Evolutionary conservation across 2,888 invertebrate species (phyloP), one percentile per base, ranked within the genome.

Genomic region (Stenodema calcarata): DNA sequence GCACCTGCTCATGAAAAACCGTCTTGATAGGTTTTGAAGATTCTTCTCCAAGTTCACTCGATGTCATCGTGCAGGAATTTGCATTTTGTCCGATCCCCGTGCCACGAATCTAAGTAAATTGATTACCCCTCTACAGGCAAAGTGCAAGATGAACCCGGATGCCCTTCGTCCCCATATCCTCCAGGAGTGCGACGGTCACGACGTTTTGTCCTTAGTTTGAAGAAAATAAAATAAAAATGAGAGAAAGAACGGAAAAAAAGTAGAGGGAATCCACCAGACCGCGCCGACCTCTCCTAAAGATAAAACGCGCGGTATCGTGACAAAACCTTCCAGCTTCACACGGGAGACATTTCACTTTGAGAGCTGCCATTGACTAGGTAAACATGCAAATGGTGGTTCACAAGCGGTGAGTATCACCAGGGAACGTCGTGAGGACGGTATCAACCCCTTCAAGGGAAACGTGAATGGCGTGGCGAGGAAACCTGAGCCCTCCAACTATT

Each of bases 301-400:
- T 73, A 73, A 70, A 82, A 84, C 35, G 73, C 44, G 30, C 44
- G 35, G 44, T 84, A 73, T 84, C 84, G 84, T 84, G 84, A 84
- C 84, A 75, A 84, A 75, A 78, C 35, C 54, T 23, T 28, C 50
- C 84, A 27, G 47, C 84, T 84, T 47, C 73, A 75, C 78, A 44
- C 62, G 75, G 73, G 84, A 84, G 84, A 84, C 84, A 84, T 84
- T 84, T 84, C 84, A 84, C 84, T 84, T 82, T 75, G 84, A 84
- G 73, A 84, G 75, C 84, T 84, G 84, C 84, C 84, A 84, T 70
- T 84, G 84, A 84, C 73, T 75, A 47, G 84, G 75, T 84, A 84
- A 84, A 84, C 84, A 84, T 84, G 84, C 84, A 84, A 84, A 84
- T 75, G 84, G 82, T 70, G 82, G 84, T 84, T 84, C 44, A 28